phyloP scores from a whole-genome alignment of 2,113 vertebrate species.

The Sterna hirundo region DNA sequence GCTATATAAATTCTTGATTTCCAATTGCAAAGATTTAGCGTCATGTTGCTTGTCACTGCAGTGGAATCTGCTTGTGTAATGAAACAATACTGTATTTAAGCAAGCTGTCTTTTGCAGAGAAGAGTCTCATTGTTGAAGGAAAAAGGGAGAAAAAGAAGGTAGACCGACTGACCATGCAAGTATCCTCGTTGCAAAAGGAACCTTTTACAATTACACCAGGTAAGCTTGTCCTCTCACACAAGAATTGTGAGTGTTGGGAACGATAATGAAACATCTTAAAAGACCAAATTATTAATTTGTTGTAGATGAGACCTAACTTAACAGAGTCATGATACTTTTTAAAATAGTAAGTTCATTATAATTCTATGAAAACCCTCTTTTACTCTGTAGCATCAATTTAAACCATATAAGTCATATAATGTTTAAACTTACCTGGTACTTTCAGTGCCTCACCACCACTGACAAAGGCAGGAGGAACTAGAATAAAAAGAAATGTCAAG shows the following conservation, averaged over 20 bases:
- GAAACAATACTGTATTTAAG: background rate
- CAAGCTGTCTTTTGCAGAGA: constrained; percentile 73
- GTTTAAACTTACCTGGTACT: background rate
- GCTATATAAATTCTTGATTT: background rate
- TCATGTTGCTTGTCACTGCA: background rate
- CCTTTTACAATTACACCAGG: constrained; percentile 89
- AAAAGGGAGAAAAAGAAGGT: constrained; percentile 93
- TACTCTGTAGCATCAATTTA: background rate
- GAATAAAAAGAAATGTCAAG: background rate
- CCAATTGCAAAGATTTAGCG: background rate
- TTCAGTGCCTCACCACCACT: background rate
- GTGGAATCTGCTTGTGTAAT: background rate
- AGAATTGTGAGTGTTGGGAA: background rate
- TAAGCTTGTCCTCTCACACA: constrained; percentile 31
- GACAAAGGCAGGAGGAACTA: background rate
- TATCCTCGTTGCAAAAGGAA: constrained; percentile 84
- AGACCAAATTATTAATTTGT: background rate
- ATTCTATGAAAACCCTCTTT: background rate
- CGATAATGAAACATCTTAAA: background rate
- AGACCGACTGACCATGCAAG: constrained; percentile 89
- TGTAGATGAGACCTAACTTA: background rate
- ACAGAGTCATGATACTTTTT: background rate
- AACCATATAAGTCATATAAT: background rate
- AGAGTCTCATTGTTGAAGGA: constrained; percentile 88
- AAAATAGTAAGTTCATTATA: background rate